A percentile compares a stretch with the other conserved stretches of the same genome.
Conservation (phyloP, 1,140 invertebrate genomes). For the Drosophila nasuta region DNA sequence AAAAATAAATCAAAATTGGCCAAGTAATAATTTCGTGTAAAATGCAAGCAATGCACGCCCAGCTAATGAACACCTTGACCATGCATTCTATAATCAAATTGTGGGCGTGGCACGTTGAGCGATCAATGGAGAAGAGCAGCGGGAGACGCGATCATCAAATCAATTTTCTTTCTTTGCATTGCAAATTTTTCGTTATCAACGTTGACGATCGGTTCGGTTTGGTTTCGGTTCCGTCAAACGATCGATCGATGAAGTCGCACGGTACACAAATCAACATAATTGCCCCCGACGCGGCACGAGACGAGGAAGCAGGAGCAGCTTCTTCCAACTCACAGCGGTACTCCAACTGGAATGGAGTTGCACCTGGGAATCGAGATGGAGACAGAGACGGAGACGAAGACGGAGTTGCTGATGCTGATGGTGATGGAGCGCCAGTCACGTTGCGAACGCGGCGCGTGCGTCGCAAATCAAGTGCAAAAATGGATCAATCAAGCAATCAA, state of each 20-base stretch:
- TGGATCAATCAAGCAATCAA: constrained; percentile 83
- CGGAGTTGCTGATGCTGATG: not conserved
- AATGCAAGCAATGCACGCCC: constrained; percentile 34
- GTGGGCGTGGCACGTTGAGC: constrained; percentile 65
- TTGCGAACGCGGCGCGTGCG: constrained; percentile 73
- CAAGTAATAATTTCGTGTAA: constrained; percentile 25
- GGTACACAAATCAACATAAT: constrained; percentile 81
- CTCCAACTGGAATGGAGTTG: constrained; percentile 38
- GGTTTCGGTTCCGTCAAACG: constrained; percentile 32
- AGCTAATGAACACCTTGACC: constrained; percentile 53
- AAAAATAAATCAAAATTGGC: not conserved
- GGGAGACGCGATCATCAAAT: constrained; percentile 69
- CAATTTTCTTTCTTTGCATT: constrained; percentile 82
- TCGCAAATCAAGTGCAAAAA: constrained; percentile 83
- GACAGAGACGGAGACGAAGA: constrained; percentile 2
- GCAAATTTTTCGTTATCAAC: constrained; percentile 75
- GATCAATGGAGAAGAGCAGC: constrained; percentile 31
- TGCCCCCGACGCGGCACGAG: constrained; percentile 46
- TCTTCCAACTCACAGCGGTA: constrained; percentile 4
- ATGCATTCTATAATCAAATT: constrained; percentile 59
- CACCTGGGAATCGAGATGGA: constrained; percentile 28
- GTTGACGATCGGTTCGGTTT: constrained; percentile 22
- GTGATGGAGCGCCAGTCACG: constrained; percentile 72
- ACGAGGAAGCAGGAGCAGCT: constrained; percentile 10
- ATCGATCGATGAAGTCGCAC: constrained; percentile 53